phyloP scores from a whole-genome alignment of 2,113 vertebrate genomes.

The Salminus brasiliensis region DNA sequence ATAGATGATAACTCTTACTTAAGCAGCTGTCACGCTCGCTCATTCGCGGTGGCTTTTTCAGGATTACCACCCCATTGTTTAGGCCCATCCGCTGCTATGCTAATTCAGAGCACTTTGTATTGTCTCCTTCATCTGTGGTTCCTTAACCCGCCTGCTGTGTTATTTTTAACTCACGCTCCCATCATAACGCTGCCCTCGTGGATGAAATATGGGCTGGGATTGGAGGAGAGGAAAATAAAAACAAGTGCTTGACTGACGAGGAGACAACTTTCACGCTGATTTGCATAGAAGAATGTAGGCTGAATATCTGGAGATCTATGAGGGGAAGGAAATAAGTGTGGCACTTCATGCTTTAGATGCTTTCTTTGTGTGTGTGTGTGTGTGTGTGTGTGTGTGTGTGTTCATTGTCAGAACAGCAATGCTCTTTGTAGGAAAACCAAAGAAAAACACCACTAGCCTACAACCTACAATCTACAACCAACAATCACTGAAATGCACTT shows the following conservation, averaged over 20 bases:
- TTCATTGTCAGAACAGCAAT: neutral
- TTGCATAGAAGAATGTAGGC: neutral
- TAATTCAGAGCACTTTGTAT: slow-evolving; percentile 72
- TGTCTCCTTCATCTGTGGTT: slow-evolving; percentile 68
- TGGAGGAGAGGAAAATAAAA: slow-evolving; percentile 39
- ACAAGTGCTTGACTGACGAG: neutral
- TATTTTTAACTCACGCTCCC: slow-evolving; percentile 71
- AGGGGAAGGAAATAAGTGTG: neutral
- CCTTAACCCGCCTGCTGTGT: slow-evolving; percentile 62
- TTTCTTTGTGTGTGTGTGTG: neutral
- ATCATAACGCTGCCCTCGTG: slow-evolving; percentile 46
- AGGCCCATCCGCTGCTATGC: slow-evolving; percentile 67
- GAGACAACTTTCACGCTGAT: neutral
- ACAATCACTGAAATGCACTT: no score
- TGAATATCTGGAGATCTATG: neutral
- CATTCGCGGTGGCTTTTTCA: slow-evolving; percentile 72
- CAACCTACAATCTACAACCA: no score
- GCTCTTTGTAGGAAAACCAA: no score
- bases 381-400: slow-evolving; percentile 16
- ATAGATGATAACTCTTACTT: slow-evolving; percentile 72
- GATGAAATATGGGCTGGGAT: slow-evolving; percentile 54
- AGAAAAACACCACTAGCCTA: neutral
- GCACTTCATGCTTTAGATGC: neutral
- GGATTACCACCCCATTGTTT: slow-evolving; percentile 75
- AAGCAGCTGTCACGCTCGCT: slow-evolving; percentile 74